These are phyloP conservation scores for Polypterus senegalus DNA, from an alignment of 2,113 vertebrate species.

Conservation along the genomic window DNA sequence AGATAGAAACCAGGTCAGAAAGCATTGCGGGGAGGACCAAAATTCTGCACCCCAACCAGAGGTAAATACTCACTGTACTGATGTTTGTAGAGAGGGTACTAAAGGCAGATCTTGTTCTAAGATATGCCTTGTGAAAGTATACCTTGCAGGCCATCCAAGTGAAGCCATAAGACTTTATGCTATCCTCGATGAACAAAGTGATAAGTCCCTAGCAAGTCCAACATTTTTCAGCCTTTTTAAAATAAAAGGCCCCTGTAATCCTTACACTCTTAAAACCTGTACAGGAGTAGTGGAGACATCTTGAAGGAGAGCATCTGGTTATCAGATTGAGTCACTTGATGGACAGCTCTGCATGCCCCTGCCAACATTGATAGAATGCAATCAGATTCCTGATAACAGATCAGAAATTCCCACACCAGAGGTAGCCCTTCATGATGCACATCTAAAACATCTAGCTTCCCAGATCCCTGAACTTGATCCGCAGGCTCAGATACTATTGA, in stretches of 20 bases:
- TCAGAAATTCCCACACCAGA: background rate
- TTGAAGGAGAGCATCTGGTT: background rate
- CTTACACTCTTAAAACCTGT: background rate
- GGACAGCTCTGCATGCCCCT: background rate
- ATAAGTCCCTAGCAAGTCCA: background rate
- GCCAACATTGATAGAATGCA: background rate
- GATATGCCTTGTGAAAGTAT: background rate
- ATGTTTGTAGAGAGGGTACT: background rate
- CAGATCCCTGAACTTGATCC: background rate
- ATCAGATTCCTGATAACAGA: background rate
- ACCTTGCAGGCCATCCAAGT: background rate
- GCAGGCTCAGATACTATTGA: background rate
- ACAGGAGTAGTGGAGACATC: background rate
- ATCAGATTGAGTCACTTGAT: background rate
- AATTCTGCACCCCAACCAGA: background rate
- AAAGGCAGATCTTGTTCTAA: background rate
- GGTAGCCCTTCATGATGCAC: background rate
- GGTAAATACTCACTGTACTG: background rate
- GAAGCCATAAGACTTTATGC: background rate
- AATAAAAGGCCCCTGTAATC: background rate
- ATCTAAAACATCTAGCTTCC: background rate
- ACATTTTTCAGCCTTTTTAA: background rate
- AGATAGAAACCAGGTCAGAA: background rate
- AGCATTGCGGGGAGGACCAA: background rate
- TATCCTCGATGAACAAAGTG: background rate